phyloP scores from a whole-genome alignment of 1,140 invertebrate species.

The Maconellicoccus hirsutus region DNA sequence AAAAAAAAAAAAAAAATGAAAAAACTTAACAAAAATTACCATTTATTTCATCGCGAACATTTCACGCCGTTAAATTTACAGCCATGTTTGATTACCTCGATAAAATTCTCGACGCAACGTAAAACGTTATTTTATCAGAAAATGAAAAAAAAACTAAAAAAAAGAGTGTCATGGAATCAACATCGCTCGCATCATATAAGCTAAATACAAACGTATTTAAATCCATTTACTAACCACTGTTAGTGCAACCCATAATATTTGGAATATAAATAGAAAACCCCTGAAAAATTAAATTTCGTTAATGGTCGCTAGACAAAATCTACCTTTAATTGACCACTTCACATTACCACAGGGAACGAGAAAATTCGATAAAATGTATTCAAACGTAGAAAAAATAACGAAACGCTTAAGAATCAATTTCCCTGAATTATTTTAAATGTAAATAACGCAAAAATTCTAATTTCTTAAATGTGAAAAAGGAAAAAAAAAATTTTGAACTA shows the following conservation, averaged over 20 bases:
- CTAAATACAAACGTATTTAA: neutral
- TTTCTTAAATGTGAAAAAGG: neutral
- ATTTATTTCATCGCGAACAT: neutral
- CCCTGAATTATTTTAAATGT: no score
- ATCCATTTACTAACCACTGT: neutral
- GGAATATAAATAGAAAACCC: neutral
- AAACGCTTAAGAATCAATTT: neutral
- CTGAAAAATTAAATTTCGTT: neutral
- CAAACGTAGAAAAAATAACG: neutral
- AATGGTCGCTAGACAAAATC: neutral
- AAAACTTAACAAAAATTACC: neutral
- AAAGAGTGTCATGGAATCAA: no score
- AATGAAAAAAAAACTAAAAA: neutral
- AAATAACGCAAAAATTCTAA: no score
- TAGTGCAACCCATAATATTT: neutral
- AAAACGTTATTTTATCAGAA: neutral
- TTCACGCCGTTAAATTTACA: neutral
- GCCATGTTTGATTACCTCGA: conserved; percentile 7
- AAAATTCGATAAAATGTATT: neutral
- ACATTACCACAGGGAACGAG: neutral
- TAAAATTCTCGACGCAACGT: neutral
- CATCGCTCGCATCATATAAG: no score
- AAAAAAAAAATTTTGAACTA: neutral
- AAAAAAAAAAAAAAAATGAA: neutral
- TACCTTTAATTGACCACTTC: neutral